phyloP scores from a whole-genome alignment of 1,140 invertebrate species.

The Ceratosolen solmsi region DNA sequence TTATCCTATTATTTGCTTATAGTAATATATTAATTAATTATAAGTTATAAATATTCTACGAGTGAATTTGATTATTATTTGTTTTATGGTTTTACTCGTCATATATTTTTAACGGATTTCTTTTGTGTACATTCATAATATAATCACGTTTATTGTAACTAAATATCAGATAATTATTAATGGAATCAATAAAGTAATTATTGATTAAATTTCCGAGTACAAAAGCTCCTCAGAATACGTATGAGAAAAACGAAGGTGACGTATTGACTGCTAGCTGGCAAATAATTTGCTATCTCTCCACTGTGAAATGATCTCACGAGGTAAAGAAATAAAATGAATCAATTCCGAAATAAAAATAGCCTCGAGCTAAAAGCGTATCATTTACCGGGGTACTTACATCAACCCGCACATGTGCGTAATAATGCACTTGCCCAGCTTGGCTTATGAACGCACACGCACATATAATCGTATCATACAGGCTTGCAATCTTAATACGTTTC shows the following conservation, averaged over 20 bases:
- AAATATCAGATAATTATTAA: background rate
- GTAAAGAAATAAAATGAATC: constrained; percentile 23
- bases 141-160: background rate
- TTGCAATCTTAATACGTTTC: constrained; percentile 51
- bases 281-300: background rate
- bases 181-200: background rate
- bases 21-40: background rate
- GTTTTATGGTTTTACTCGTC: too few relatives aligned
- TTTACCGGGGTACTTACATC: constrained; percentile 32
- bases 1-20: too few relatives aligned
- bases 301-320: background rate
- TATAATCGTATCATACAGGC: constrained; percentile 33
- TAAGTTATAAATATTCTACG: background rate
- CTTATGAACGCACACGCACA: background rate
- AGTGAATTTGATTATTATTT: too few relatives aligned
- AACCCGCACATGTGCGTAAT: constrained; percentile 17
- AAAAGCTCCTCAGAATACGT: too few relatives aligned
- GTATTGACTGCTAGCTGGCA: background rate
- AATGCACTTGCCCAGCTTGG: background rate
- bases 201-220: background rate
- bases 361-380: constrained; percentile 29
- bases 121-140: background rate
- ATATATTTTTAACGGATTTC: background rate
- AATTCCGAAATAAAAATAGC: constrained; percentile 22
- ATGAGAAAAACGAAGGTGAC: too few relatives aligned